These are phyloP conservation scores for Heterodera filipjevi DNA, from an alignment of 2,888 invertebrate species.

Conservation along the genomic window DNA sequence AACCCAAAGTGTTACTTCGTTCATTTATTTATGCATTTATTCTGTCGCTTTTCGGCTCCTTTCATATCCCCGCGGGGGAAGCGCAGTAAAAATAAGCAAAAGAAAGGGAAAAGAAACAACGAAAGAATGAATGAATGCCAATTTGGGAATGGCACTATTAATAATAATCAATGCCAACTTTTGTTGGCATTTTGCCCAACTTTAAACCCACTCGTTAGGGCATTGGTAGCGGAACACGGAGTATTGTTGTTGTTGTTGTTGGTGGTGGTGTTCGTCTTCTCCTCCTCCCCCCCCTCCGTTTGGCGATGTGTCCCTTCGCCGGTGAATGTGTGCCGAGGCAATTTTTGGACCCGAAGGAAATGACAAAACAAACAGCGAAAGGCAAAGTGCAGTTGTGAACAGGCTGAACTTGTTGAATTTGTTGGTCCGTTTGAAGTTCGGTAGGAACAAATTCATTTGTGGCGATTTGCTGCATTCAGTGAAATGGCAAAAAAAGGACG, in stretches of 20 bases:
- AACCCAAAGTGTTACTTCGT: not conserved
- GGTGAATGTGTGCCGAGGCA: not conserved
- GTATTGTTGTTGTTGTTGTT: not conserved
- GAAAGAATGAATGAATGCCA: no score
- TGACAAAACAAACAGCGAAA: not conserved
- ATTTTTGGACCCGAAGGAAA: not conserved
- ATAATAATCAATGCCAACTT: not conserved
- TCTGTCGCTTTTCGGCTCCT: not conserved
- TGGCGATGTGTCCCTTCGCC: not conserved
- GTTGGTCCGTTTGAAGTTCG: not conserved
- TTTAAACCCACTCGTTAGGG: not conserved
- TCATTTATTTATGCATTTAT: not conserved
- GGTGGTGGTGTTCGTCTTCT: not conserved
- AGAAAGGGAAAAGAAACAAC: not conserved
- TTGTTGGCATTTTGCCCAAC: not conserved
- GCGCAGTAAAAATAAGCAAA: not conserved
- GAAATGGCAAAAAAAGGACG: not conserved
- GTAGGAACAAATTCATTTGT: not conserved
- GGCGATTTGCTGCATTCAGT: not conserved
- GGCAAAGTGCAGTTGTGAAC: not conserved
- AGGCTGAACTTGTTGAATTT: not conserved
- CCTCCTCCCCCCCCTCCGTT: not conserved
- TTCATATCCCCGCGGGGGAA: not conserved
- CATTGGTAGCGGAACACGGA: not conserved
- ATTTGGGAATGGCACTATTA: not conserved